These are phyloP conservation scores for Macroramphosus scolopax DNA, from an alignment of 2,797 vertebrate genomes.

Conservation along the genomic window DNA sequence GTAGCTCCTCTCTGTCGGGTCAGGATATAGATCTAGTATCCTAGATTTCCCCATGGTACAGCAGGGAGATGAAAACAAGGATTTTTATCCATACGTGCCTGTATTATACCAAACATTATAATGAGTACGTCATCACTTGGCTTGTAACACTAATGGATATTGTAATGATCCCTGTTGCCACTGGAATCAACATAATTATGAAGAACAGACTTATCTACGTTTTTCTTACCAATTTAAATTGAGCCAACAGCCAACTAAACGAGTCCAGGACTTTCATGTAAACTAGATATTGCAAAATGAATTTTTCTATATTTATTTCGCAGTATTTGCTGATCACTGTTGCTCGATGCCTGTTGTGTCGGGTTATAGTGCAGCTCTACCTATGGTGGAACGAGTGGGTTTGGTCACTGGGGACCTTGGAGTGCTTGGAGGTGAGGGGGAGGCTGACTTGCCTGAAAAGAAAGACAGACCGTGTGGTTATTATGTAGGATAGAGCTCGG, in stretches of 20 bases:
- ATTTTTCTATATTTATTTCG: too few species aligned
- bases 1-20: slow-evolving; percentile 41
- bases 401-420: slow-evolving; percentile 72
- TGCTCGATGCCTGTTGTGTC: slow-evolving; percentile 34
- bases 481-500: slow-evolving; percentile 8
- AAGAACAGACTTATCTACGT: background rate
- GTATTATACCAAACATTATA: slow-evolving; percentile 13
- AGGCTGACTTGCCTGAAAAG: slow-evolving; percentile 78
- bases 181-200: background rate
- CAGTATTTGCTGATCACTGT: too few species aligned
- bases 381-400: slow-evolving; percentile 75
- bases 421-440: slow-evolving; percentile 73
- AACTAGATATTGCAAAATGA: background rate
- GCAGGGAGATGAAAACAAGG: slow-evolving; percentile 52
- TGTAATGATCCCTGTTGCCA: background rate
- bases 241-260: background rate
- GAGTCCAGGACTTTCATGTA: too few species aligned
- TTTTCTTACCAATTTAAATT: background rate
- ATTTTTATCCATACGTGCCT: slow-evolving; percentile 21
- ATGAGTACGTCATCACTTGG: slow-evolving; percentile 9
- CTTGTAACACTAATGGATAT: background rate
- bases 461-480: slow-evolving; percentile 73
- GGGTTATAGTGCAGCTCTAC: slow-evolving; percentile 55
- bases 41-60: slow-evolving; percentile 47
- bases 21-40: slow-evolving; percentile 54